phyloP scores from a whole-genome alignment of 2,797 vertebrate genomes.

The Polyboroides typus region DNA sequence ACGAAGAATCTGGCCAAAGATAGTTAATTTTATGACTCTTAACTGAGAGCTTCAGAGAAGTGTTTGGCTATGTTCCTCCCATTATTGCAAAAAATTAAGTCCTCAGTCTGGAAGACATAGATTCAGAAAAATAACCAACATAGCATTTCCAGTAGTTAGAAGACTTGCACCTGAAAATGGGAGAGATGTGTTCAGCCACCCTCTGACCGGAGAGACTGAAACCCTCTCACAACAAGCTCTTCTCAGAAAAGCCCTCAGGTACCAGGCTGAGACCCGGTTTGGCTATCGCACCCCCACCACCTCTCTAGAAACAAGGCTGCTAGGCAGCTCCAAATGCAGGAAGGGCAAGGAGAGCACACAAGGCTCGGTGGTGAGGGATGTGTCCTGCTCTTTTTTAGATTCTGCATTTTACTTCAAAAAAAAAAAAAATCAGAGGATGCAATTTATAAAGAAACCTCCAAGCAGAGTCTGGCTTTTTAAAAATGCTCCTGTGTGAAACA shows the following conservation, averaged over 20 bases:
- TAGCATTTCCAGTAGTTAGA: neutral
- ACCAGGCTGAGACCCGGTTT: neutral
- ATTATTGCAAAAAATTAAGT: neutral
- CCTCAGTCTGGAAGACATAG: neutral
- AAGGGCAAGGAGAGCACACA: neutral
- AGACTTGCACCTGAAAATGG: neutral
- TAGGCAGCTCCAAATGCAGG: neutral
- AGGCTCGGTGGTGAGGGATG: fast-evolving
- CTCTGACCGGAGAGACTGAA: neutral
- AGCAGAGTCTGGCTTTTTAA: neutral
- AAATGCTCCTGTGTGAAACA: neutral
- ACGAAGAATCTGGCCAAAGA: neutral
- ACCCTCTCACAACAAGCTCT: neutral
- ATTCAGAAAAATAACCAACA: neutral
- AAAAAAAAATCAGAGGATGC: neutral
- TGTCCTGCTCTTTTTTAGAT: neutral
- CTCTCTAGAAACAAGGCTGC: neutral
- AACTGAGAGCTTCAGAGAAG: neutral
- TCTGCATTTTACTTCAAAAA: neutral
- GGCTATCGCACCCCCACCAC: fast-evolving
- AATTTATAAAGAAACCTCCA: neutral
- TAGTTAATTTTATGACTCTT: neutral
- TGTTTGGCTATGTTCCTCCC: neutral
- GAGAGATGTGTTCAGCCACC: neutral
- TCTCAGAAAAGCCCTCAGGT: neutral